phyloP scores from a whole-genome alignment of 2,888 invertebrate genomes.

The Helobdella robusta region DNA sequence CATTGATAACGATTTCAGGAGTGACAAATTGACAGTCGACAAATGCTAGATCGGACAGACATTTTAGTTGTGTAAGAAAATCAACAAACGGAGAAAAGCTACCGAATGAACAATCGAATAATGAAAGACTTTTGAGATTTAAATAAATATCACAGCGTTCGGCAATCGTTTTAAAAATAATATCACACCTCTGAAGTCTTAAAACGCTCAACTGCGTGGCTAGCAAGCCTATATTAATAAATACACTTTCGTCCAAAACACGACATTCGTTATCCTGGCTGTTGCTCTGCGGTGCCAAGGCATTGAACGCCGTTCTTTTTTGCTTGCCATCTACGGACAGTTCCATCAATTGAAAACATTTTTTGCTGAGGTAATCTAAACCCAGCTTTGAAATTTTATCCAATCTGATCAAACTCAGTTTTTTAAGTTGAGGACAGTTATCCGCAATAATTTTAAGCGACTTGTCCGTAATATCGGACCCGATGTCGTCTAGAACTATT shows the following conservation, averaged over 20 bases:
- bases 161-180: slow-evolving; percentile 14
- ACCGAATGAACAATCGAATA: slow-evolving; percentile 20
- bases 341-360: slow-evolving; percentile 23
- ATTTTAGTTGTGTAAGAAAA: slow-evolving; percentile 21
- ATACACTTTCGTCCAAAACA: slow-evolving; percentile 1
- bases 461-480: slow-evolving; percentile 29
- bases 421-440: slow-evolving; percentile 29
- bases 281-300: no score
- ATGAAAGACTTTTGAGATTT: slow-evolving; percentile 15
- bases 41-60: slow-evolving; percentile 25
- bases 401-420: slow-evolving; percentile 28
- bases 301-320: no score
- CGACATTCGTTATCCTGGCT: background rate
- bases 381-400: slow-evolving; percentile 27
- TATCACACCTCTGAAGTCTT: slow-evolving; percentile 13
- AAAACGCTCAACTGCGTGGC: background rate
- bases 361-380: slow-evolving; percentile 25
- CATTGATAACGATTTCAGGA: slow-evolving; percentile 20
- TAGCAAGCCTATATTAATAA: background rate
- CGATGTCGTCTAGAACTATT: slow-evolving; percentile 31
- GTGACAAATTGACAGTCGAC: slow-evolving; percentile 25
- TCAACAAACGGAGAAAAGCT: slow-evolving; percentile 22
- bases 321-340: background rate
- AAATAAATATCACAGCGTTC: background rate
- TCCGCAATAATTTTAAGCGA: slow-evolving; percentile 30